Evolutionary conservation across 2,113 vertebrate species (phyloP).

Genomic region (Brachyistius frenatus): DNA sequence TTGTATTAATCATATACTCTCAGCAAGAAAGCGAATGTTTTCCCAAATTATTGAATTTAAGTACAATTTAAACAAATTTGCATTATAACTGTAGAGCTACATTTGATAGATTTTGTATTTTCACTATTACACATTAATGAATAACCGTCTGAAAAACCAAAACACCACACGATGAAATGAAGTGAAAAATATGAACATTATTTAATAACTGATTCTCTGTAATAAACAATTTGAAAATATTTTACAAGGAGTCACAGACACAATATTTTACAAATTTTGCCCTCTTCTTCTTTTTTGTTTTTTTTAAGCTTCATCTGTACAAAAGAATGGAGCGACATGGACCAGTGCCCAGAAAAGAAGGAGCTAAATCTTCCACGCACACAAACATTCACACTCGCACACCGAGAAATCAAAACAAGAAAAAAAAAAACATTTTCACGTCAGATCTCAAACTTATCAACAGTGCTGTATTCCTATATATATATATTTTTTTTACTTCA

Average conservation of each 20-base stretch:
- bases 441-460: conserved; percentile 85
- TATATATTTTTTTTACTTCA: conserved; percentile 74
- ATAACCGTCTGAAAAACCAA: conserved; percentile 34
- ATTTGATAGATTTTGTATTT: too few relatives aligned
- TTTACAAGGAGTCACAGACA: conserved; percentile 99
- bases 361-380: conserved; percentile 80
- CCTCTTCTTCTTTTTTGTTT: conserved; percentile 83
- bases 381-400: conserved; percentile 68
- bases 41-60: too few relatives aligned
- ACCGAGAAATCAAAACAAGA: conserved; percentile 66
- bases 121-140: too few relatives aligned
- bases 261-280: conserved; percentile 98
- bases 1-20: too few relatives aligned
- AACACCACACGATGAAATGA: conserved; percentile 84
- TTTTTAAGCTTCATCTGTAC: conserved; percentile 90
- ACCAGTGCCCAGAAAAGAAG: conserved; percentile 82
- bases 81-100: neutral
- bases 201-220: conserved; percentile 99
- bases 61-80: too few relatives aligned
- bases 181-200: conserved; percentile 99
- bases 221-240: conserved; percentile 99
- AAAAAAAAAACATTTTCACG: conserved; percentile 77
- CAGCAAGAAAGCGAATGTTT: too few relatives aligned
- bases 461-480: conserved; percentile 82
- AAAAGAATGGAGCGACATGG: conserved; percentile 91